These are phyloP conservation scores for Liodrosophila aerea DNA, from an alignment of 2,888 invertebrate species.

Conservation along the genomic window DNA sequence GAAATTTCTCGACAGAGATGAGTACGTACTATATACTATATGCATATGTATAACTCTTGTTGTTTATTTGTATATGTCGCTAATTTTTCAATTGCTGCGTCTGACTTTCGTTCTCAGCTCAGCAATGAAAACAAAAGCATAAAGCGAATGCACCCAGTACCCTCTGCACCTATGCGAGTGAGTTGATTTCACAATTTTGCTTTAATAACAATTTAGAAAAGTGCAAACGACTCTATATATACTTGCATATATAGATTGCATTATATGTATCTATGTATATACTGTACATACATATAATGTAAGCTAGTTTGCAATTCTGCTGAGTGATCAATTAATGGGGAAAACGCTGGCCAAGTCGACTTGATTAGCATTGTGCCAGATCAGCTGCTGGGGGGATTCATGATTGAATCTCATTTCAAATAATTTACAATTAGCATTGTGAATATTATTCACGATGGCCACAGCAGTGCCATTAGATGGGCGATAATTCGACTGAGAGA, in stretches of 20 bases:
- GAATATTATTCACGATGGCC: conserved; percentile 37
- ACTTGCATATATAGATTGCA: conserved; percentile 9
- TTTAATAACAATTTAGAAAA: conserved; percentile 59
- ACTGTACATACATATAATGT: conserved; percentile 9
- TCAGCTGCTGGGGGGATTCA: conserved; percentile 7
- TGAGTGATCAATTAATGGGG: conserved; percentile 24
- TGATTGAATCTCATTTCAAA: conserved; percentile 21
- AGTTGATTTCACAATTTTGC: conserved; percentile 59
- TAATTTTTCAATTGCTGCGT: conserved; percentile 70
- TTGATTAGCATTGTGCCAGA: conserved; percentile 24
- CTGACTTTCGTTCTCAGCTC: conserved; percentile 61
- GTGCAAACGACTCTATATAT: conserved; percentile 54
- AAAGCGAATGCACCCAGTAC: conserved; percentile 36
- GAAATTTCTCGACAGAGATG: conserved; percentile 48
- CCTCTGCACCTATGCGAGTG: conserved; percentile 1
- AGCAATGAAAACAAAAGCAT: conserved; percentile 5
- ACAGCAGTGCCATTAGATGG: conserved; percentile 12
- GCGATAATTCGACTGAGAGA: conserved; percentile 42
- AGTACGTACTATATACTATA: conserved; percentile 3
- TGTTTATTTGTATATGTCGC: conserved; percentile 32
- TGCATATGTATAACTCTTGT: conserved; percentile 2
- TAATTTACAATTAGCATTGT: conserved; percentile 3
- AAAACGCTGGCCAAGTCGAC: conserved; percentile 15
- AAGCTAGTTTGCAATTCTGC: conserved; percentile 16
- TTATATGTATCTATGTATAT: conserved; percentile 13